Percentiles rank a stretch among this genome's conserved stretches.
These are phyloP conservation scores for Cichlasoma orientale DNA, from an alignment of 2,797 vertebrate species.

Conservation along the genomic window DNA sequence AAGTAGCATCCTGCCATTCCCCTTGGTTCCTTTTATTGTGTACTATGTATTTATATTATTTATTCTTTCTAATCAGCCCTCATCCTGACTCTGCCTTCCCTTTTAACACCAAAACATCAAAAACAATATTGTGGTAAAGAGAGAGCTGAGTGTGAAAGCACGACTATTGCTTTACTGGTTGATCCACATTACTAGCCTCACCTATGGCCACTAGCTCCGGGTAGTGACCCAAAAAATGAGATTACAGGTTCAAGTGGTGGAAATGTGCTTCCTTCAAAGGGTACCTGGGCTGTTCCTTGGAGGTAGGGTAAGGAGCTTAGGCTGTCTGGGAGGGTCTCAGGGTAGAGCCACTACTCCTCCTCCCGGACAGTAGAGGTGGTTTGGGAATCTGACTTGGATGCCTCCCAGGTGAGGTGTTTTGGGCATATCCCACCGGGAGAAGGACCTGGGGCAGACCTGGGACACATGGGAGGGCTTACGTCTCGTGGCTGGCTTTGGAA, in stretches of 20 bases:
- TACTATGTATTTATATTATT: background rate
- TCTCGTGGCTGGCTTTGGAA: background rate
- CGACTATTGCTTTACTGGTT: background rate
- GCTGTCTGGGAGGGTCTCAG: background rate
- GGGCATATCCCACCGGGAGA: background rate
- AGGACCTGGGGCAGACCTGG: background rate
- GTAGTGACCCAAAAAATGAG: rapidly evolving
- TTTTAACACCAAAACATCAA: background rate
- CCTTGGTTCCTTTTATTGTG: background rate
- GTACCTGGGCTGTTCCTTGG: background rate
- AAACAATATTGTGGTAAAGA: background rate
- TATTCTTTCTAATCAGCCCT: background rate
- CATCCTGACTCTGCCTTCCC: background rate
- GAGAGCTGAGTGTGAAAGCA: background rate
- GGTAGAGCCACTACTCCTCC: background rate
- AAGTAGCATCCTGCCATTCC: background rate
- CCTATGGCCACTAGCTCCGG: background rate
- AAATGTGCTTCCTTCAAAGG: background rate
- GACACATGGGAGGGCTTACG: too few relatives aligned
- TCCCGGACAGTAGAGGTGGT: background rate
- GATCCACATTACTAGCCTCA: background rate
- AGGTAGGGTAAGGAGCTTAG: background rate
- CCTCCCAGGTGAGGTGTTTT: background rate
- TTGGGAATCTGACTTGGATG: background rate
- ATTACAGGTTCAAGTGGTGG: background rate